Conservation (phyloP, 2,888 invertebrate species). For the Hemicrepidius hirtus region DNA sequence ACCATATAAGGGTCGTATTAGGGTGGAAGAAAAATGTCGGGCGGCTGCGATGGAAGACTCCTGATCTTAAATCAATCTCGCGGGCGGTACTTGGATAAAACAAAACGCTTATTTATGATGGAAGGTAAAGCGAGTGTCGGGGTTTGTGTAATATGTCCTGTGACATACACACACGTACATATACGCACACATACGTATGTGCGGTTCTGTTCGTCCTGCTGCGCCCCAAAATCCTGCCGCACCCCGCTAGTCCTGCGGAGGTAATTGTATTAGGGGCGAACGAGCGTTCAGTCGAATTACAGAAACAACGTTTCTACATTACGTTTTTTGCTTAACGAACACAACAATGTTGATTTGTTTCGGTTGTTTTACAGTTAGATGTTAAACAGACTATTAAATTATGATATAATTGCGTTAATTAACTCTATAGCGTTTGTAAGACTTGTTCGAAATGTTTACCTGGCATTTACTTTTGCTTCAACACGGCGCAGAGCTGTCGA, state of each 20-base stretch:
- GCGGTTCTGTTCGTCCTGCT: slow-evolving; percentile 46
- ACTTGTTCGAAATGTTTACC: slow-evolving; percentile 14
- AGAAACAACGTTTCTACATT: slow-evolving; percentile 58
- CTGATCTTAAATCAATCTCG: slow-evolving; percentile 17
- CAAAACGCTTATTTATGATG: slow-evolving; percentile 13
- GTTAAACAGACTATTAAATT: slow-evolving; percentile 54
- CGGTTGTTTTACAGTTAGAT: slow-evolving; percentile 50
- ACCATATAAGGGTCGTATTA: slow-evolving; percentile 21
- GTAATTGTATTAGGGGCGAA: slow-evolving; percentile 57
- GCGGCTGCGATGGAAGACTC: slow-evolving; percentile 3
- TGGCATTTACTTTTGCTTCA: slow-evolving; percentile 19
- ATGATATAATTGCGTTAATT: slow-evolving; percentile 55
- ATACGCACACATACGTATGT: slow-evolving; percentile 29
- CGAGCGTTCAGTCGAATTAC: slow-evolving; percentile 55
- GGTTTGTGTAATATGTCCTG: slow-evolving; percentile 43
- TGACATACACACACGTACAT: slow-evolving; percentile 28
- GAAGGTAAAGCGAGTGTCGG: slow-evolving; percentile 13
- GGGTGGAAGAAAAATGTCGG: not conserved
- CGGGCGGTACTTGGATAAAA: slow-evolving; percentile 14
- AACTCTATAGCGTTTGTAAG: slow-evolving; percentile 44
- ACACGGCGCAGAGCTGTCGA: slow-evolving; percentile 13
- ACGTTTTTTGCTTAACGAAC: slow-evolving; percentile 53
- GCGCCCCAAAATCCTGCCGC: slow-evolving; percentile 31
- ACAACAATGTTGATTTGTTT: slow-evolving; percentile 53
- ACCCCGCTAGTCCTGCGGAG: slow-evolving; percentile 43